phyloP scores from a whole-genome alignment of 1,140 invertebrate genomes.

The Gryllus bimaculatus region DNA sequence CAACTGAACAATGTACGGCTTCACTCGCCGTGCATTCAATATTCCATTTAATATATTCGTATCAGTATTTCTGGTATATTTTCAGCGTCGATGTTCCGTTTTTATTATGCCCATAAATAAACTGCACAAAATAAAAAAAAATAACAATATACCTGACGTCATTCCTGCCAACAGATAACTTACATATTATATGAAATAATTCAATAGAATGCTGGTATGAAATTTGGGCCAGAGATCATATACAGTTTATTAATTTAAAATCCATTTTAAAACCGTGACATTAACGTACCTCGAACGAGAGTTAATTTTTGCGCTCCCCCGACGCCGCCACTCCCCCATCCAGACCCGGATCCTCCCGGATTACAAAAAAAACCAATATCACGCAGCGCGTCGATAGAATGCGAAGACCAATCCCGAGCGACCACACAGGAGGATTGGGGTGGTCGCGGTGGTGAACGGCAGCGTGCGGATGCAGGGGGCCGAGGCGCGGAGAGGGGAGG shows the following conservation, averaged over 20 bases:
- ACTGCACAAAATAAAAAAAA: neutral
- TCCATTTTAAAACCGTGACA: conserved; percentile 1
- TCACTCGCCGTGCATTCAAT: neutral
- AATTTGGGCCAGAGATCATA: neutral
- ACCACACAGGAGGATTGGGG: neutral
- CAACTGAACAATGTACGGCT: neutral
- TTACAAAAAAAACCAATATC: conserved; percentile 5
- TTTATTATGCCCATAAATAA: neutral
- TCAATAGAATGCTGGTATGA: neutral
- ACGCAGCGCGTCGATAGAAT: neutral
- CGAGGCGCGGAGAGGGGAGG: no score
- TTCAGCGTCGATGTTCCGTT: neutral
- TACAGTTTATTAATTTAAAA: conserved; percentile 6
- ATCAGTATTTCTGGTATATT: neutral
- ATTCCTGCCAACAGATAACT: neutral
- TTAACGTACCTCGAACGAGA: neutral
- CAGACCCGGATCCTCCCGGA: neutral
- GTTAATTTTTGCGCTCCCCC: neutral
- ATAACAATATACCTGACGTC: neutral
- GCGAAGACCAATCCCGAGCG: neutral
- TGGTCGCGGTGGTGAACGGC: no score
- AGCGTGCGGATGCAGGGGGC: neutral
- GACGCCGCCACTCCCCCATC: neutral
- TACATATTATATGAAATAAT: conserved; percentile 2
- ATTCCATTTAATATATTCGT: neutral